Base-by-base conservation (phyloP, 2,888 invertebrate genomes). In the Tinea semifulvella region DNA sequence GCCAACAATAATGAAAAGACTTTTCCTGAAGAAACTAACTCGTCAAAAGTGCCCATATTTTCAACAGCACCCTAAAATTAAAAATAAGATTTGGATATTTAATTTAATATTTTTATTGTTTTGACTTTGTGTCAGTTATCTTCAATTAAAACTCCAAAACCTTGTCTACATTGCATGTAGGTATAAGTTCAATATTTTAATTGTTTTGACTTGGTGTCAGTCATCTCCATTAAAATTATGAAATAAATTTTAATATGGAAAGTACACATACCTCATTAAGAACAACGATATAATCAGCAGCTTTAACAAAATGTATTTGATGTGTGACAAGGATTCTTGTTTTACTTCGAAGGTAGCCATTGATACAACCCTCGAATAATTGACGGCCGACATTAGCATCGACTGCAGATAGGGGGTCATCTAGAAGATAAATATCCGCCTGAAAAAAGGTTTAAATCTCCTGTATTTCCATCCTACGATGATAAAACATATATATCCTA, bases 331-430 rank as follows among this genome's bases (percentile, higher is more conserved):
- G 83, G 46, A 94, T 84, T 36, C 90, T 80, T 0, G 91, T 90
- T 58, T 88, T 88, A 3, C 85, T 76, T 38, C 79, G 80, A 50
- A 94, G 73, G 55, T 84, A 85, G 0, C 84, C 85, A 51, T 83
- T 84, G 49, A 93, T 89, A 57, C 92, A 94, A 58, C 90, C 85
- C 46, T 92, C 88, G 60, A 91, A 93, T 36, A 94, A 69, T 58
- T 89, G 88, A 46, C 88, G 85, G 0, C 91, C 89, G 1, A 94
- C 93, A 50, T 89, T 88, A 0, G 90, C 84, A 60, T 94, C 94
- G 2, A 94, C 93, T 2, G 94, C 93, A n/a, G 91, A 91, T 26
- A 94, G 69, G 1, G 94, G 93, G 66, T 94, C 94, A 56, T 94
- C 94, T 48, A 94, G 64, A 4, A 94, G 68, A 62, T 92, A 94